Percentiles rank a stretch among this genome's conserved stretches.
These are phyloP conservation scores for Hirtodrosophila trivittata DNA, from an alignment of 2,888 invertebrate genomes.

Conservation along the genomic window DNA sequence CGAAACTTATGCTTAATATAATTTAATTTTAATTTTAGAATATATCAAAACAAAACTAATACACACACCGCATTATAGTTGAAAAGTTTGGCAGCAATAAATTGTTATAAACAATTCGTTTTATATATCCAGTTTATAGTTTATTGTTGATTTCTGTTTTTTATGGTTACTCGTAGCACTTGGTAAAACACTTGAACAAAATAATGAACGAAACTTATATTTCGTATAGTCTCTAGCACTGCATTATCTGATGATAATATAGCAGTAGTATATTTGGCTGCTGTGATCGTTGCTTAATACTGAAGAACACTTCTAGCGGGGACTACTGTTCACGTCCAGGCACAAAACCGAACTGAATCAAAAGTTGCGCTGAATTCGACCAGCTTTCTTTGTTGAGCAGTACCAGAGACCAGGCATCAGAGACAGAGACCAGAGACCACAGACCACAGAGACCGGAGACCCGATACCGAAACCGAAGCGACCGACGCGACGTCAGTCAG, in stretches of 20 bases:
- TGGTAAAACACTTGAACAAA: conserved; percentile 28
- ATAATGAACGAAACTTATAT: not conserved
- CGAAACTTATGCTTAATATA: too few species aligned
- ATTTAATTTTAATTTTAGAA: too few species aligned
- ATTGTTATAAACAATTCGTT: conserved; percentile 40
- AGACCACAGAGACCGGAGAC: conserved; percentile 28
- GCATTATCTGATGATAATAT: not conserved
- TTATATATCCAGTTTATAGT: conserved; percentile 20
- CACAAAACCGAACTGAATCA: conserved; percentile 82
- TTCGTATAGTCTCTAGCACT: not conserved
- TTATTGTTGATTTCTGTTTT: not conserved
- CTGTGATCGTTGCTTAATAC: not conserved
- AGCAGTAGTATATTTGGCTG: not conserved
- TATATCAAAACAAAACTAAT: conserved; percentile 68
- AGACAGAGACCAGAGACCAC: conserved; percentile 1
- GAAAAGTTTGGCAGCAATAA: conserved; percentile 40
- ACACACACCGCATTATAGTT: conserved; percentile 79
- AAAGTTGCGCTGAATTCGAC: conserved; percentile 77
- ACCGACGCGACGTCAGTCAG: conserved; percentile 46
- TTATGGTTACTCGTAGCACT: conserved; percentile 7
- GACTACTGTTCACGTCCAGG: conserved; percentile 78
- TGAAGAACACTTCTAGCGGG: conserved; percentile 57
- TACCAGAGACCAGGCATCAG: conserved; percentile 22
- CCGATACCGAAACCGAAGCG: conserved; percentile 47
- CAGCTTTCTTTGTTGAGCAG: conserved; percentile 82